A percentile compares a stretch with the other conserved stretches of the same genome.
phyloP scores from a whole-genome alignment of 2,113 vertebrate genomes.

The Talpa occidentalis region DNA sequence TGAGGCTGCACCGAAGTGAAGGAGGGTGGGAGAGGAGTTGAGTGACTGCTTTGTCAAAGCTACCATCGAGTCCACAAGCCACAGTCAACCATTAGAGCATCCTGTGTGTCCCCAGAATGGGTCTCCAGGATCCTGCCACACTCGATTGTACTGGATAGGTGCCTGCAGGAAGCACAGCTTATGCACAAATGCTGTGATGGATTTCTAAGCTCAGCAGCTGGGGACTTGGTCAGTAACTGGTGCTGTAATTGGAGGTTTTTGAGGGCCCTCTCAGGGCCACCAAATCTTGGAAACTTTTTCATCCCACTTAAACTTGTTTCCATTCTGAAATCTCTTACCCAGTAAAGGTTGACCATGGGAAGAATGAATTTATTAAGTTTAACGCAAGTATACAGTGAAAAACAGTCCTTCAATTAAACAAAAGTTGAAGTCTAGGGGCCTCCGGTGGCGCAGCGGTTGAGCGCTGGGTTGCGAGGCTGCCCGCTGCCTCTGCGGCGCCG shows the following conservation, averaged over 20 bases:
- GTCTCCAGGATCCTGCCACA: background rate
- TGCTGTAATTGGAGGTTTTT: too few relatives aligned
- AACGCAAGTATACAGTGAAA: background rate
- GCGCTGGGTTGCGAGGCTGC: too few relatives aligned
- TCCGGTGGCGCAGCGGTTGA: too few relatives aligned
- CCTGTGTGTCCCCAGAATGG: background rate
- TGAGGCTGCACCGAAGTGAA: background rate
- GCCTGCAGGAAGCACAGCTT: background rate
- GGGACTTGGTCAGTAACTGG: background rate
- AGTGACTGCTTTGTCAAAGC: background rate
- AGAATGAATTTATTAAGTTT: background rate
- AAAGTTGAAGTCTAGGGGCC: background rate
- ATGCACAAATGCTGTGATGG: background rate
- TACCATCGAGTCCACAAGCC: background rate
- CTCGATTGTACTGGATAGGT: background rate
- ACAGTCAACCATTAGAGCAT: background rate
- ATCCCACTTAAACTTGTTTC: background rate
- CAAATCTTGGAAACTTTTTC: background rate
- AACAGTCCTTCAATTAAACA: background rate
- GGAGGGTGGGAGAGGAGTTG: background rate
- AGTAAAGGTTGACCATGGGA: background rate
- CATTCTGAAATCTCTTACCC: background rate
- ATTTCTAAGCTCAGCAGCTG: background rate
- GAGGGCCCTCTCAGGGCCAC: fast-evolving
- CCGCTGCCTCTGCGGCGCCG: too few relatives aligned